These are phyloP conservation scores for Merodon equestris DNA, from an alignment of 2,888 invertebrate species.

Conservation along the genomic window DNA sequence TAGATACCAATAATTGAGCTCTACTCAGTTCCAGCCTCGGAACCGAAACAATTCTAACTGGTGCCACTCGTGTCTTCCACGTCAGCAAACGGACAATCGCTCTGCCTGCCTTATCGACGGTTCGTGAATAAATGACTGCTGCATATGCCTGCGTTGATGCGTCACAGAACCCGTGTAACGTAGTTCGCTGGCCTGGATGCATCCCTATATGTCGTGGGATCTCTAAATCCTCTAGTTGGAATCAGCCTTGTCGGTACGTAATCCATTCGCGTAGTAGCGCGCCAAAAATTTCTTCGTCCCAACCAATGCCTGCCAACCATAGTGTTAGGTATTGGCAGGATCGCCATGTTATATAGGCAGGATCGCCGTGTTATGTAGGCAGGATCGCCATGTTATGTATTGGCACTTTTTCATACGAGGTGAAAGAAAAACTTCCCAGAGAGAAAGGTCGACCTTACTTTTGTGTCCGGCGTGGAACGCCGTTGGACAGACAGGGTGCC, in stretches of 20 bases:
- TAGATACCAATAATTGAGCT: too few species aligned
- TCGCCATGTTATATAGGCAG: too few species aligned
- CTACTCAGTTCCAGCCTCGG: conserved; percentile 9
- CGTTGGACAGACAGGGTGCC: too few species aligned
- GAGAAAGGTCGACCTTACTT: too few species aligned
- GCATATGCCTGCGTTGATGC: conserved; percentile 22
- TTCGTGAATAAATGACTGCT: conserved; percentile 15
- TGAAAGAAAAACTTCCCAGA: too few species aligned
- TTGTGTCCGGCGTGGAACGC: too few species aligned
- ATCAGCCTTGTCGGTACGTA: conserved; percentile 14
- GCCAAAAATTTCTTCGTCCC: conserved; percentile 17
- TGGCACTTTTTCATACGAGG: too few species aligned
- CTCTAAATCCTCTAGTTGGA: conserved; percentile 13
- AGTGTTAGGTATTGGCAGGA: too few species aligned
- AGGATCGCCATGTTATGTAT: too few species aligned
- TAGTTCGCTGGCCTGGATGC: conserved; percentile 20
- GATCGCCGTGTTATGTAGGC: too few species aligned
- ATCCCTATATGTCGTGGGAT: conserved; percentile 35
- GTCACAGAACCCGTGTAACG: conserved; percentile 27
- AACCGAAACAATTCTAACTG: too few species aligned
- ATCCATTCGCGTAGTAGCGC: conserved; percentile 12
- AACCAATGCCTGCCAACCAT: conserved; percentile 35
- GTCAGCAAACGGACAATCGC: conserved; percentile 11
- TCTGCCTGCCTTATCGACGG: conserved; percentile 5
- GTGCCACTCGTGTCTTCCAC: conserved; percentile 16